phyloP scores from a whole-genome alignment of 2,797 vertebrate species.

The Lacerta bilineata region DNA sequence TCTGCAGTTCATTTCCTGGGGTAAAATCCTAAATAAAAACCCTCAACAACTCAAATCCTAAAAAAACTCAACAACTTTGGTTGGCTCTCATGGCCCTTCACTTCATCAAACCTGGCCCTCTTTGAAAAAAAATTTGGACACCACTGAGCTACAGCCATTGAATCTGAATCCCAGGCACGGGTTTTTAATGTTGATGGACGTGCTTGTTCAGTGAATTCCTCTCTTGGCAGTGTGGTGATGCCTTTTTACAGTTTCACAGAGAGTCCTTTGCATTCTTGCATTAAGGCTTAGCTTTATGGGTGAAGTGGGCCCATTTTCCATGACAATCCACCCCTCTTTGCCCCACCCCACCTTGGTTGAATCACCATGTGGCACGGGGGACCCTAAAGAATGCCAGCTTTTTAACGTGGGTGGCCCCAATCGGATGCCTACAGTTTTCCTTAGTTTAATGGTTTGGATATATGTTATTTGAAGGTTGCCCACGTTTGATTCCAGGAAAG shows the following conservation, averaged over 20 bases:
- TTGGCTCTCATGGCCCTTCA: too few species aligned
- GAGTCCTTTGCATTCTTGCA: constrained; percentile 2
- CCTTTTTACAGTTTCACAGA: neutral
- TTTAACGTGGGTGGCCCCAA: constrained; percentile 31
- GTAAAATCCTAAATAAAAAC: too few species aligned
- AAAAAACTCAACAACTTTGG: too few species aligned
- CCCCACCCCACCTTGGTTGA: neutral
- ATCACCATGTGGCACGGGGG: constrained; percentile 27
- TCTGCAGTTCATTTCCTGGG: too few species aligned
- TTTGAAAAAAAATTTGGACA: too few species aligned
- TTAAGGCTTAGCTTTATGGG: neutral
- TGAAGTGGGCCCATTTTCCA: neutral
- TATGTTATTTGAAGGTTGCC: constrained; percentile 12
- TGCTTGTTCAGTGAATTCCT: neutral
- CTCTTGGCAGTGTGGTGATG: neutral
- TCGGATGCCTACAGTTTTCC: constrained; percentile 2
- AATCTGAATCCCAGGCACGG: neutral
- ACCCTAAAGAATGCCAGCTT: neutral
- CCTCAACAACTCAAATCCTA: too few species aligned
- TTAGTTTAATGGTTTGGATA: neutral
- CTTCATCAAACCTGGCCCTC: too few species aligned
- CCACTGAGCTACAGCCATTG: neutral
- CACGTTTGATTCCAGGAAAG: constrained; percentile 63
- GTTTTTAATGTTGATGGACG: neutral
- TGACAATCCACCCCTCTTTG: too few species aligned